Conservation (phyloP, 2,113 vertebrate genomes). For the Chloropsis cyanopogon region DNA sequence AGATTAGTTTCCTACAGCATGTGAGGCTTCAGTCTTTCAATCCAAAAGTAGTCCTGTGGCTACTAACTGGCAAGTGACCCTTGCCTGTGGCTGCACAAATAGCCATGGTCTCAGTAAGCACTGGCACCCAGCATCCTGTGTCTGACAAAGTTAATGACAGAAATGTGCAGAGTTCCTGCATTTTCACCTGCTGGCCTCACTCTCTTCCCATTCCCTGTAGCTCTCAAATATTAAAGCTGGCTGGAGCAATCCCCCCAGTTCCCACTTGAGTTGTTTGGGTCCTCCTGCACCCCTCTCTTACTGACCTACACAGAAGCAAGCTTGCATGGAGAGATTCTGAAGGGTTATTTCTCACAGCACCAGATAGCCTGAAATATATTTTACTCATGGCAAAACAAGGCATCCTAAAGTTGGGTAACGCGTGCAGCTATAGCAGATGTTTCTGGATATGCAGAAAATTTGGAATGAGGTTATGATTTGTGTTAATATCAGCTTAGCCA, state of each 20-base stretch:
- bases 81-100: background rate
- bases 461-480: background rate
- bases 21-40: background rate
- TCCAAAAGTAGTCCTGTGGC: background rate
- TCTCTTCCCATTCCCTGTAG: background rate
- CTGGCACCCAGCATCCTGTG: background rate
- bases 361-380: background rate
- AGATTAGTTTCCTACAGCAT: background rate
- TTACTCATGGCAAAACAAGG: background rate
- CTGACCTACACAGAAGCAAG: background rate
- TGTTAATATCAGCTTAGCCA: background rate
- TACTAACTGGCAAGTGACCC: background rate
- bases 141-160: background rate
- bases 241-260: background rate
- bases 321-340: background rate
- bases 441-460: background rate
- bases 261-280: background rate
- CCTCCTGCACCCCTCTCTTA: background rate
- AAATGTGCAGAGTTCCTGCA: background rate
- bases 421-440: background rate
- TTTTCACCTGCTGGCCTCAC: background rate
- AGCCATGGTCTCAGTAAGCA: background rate
- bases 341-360: background rate
- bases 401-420: background rate
- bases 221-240: background rate